Percentiles rank a stretch among this genome's conserved stretches.
These are phyloP conservation scores for Mastacembelus armatus DNA, from an alignment of 2,797 vertebrate species.

Conservation along the genomic window DNA sequence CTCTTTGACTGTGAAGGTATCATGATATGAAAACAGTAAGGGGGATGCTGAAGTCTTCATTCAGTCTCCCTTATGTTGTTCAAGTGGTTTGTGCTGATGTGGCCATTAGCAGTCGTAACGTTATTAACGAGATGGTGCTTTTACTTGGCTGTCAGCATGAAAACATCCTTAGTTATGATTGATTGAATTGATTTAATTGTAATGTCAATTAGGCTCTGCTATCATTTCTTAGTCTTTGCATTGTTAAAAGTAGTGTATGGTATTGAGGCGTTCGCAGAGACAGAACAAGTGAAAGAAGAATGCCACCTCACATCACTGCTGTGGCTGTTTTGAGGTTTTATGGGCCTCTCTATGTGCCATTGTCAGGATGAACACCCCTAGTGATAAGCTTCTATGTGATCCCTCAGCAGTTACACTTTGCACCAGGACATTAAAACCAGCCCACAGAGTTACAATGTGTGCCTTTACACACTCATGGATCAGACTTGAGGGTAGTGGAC, in stretches of 20 bases:
- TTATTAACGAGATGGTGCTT: conserved; percentile 27
- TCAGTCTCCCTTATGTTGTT: conserved; percentile 15
- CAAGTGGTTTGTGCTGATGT: conserved; percentile 18
- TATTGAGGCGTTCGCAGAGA: conserved; percentile 7
- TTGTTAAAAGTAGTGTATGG: neutral
- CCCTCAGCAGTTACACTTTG: conserved; percentile 71
- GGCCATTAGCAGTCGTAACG: conserved; percentile 7
- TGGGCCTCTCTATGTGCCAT: conserved; percentile 58
- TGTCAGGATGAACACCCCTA: conserved; percentile 68
- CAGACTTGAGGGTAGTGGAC: conserved; percentile 64
- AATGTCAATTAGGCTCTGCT: conserved; percentile 10
- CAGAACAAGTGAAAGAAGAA: conserved; percentile 30
- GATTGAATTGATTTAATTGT: conserved; percentile 19
- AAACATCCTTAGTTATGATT: conserved; percentile 17
- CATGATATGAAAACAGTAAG: neutral
- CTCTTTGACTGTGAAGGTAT: neutral
- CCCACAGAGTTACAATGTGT: conserved; percentile 60
- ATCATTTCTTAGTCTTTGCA: neutral
- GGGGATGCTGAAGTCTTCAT: neutral
- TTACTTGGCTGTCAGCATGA: conserved; percentile 19
- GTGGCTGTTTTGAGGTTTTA: conserved; percentile 66
- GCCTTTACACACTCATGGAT: conserved; percentile 59
- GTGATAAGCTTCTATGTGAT: conserved; percentile 78
- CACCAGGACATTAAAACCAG: conserved; percentile 69
- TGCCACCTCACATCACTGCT: conserved; percentile 52